phyloP scores from a whole-genome alignment of 2,888 invertebrate genomes.

The Drosophila mimetica region DNA sequence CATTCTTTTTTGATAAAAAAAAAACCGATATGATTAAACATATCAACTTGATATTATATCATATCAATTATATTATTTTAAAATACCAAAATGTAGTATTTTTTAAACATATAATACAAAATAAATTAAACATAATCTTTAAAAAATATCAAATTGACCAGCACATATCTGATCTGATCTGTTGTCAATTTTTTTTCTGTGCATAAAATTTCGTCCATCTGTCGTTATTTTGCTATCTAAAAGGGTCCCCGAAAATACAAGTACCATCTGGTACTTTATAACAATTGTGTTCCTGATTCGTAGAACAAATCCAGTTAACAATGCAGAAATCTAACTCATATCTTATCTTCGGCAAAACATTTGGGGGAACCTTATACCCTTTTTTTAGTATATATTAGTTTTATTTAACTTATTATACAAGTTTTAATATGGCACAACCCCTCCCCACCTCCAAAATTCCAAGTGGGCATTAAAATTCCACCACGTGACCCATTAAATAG shows the following conservation, averaged over 20 bases:
- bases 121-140: too few species aligned
- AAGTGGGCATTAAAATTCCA: slow-evolving; percentile 56
- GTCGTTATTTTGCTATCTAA: background rate
- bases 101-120: too few species aligned
- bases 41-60: too few species aligned
- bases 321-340: background rate
- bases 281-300: background rate
- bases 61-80: too few species aligned
- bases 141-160: too few species aligned
- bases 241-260: background rate
- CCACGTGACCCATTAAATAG: slow-evolving; percentile 79
- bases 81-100: too few species aligned
- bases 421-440: slow-evolving; percentile 23
- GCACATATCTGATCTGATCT: too few species aligned
- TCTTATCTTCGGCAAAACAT: background rate
- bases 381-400: slow-evolving; percentile 29
- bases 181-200: too few species aligned
- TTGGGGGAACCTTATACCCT: too few species aligned
- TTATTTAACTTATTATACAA: slow-evolving; percentile 20
- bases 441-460: background rate
- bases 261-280: background rate
- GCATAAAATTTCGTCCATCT: too few species aligned
- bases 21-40: too few species aligned
- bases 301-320: background rate
- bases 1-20: too few species aligned